phyloP scores from a whole-genome alignment of 2,113 vertebrate species.

The Menura novaehollandiae region DNA sequence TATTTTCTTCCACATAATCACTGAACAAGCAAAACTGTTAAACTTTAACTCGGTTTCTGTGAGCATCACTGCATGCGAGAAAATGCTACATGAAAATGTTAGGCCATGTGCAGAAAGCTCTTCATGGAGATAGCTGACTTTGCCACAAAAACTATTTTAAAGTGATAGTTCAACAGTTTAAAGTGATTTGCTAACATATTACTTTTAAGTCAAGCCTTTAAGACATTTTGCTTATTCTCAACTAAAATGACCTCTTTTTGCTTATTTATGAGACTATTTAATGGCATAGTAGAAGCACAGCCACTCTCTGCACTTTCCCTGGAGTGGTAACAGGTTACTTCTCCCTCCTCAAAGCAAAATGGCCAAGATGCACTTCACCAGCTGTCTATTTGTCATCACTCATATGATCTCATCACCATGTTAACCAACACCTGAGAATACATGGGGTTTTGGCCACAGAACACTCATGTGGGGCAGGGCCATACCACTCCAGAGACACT shows the following conservation, averaged over 20 bases:
- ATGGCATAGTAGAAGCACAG: neutral
- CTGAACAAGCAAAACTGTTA: neutral
- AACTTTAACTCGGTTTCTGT: neutral
- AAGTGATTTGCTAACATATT: neutral
- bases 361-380: neutral
- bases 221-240: neutral
- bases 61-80: neutral
- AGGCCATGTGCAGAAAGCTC: neutral
- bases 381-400: neutral
- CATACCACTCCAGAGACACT: neutral
- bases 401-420: neutral
- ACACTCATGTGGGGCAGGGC: rapidly evolving
- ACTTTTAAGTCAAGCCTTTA: neutral
- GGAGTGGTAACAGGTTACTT: neutral
- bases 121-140: neutral
- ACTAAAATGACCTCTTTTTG: neutral
- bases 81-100: neutral
- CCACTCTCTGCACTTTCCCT: neutral
- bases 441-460: neutral
- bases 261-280: neutral
- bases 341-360: neutral
- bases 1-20: neutral
- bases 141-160: neutral
- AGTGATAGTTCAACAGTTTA: neutral
- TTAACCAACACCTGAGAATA: neutral